phyloP scores from a whole-genome alignment of 2,888 invertebrate genomes.

The Dendrolimus houi region DNA sequence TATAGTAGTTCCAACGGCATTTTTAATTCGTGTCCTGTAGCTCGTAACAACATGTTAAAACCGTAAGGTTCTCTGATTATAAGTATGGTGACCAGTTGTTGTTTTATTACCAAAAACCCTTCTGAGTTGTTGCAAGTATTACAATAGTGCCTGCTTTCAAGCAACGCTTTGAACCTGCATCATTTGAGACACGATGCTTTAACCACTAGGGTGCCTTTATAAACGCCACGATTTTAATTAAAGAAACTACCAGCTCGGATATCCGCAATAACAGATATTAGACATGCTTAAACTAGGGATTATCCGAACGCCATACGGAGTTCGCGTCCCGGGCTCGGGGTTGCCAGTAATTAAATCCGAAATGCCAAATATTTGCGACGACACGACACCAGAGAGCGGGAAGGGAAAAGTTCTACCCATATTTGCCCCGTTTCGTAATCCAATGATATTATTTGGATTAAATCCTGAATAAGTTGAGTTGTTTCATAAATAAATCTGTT shows the following conservation, averaged over 20 bases:
- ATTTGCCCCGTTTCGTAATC: neutral
- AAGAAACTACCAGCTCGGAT: neutral
- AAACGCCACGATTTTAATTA: neutral
- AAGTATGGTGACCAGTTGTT: too few relatives aligned
- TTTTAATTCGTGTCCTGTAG: too few relatives aligned
- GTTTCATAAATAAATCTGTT: too few relatives aligned
- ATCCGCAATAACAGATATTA: neutral
- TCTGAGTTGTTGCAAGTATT: too few relatives aligned
- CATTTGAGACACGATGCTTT: too few relatives aligned
- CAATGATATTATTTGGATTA: neutral
- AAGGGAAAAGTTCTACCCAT: neutral
- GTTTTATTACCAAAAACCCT: too few relatives aligned
- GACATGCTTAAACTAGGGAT: neutral
- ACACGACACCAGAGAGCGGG: neutral
- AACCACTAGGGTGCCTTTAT: neutral
- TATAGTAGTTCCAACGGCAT: too few relatives aligned
- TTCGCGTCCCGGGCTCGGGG: neutral
- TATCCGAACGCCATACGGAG: neutral
- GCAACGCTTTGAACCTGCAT: too few relatives aligned
- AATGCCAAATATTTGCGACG: conserved; percentile 3
- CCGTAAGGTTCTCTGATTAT: too few relatives aligned
- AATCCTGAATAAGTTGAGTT: too few relatives aligned
- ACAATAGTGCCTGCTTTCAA: too few relatives aligned
- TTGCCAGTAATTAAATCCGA: neutral
- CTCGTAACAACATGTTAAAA: too few relatives aligned